Conservation (phyloP, 2,797 vertebrate species). For the Platalea minor region DNA sequence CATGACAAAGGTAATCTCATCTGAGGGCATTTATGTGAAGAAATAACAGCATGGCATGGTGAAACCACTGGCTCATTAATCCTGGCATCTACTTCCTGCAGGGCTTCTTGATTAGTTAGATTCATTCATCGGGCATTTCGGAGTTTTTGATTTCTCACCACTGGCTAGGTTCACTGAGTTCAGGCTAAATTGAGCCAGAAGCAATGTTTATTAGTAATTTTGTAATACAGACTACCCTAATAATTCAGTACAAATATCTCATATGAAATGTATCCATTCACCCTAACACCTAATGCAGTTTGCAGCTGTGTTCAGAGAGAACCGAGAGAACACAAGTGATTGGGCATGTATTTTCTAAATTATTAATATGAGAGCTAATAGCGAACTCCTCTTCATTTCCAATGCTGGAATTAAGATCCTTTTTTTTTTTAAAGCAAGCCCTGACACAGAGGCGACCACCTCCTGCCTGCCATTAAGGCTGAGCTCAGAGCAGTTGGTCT, state of each 20-base stretch:
- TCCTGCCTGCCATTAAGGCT: neutral
- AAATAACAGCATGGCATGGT: slow-evolving; percentile 78
- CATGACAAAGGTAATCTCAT: slow-evolving; percentile 79
- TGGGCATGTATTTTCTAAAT: slow-evolving; percentile 73
- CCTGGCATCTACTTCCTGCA: slow-evolving; percentile 79
- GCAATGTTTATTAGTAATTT: slow-evolving; percentile 82
- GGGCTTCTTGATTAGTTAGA: slow-evolving; percentile 78
- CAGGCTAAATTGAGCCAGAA: slow-evolving; percentile 79
- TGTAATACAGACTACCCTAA: slow-evolving; percentile 76
- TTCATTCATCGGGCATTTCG: slow-evolving; percentile 74
- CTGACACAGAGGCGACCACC: neutral
- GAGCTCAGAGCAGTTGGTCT: neutral
- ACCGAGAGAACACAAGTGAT: slow-evolving; percentile 63
- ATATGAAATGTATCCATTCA: slow-evolving; percentile 71
- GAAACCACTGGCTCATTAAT: slow-evolving; percentile 79
- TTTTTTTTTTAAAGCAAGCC: slow-evolving; percentile 10
- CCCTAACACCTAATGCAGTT: slow-evolving; percentile 59
- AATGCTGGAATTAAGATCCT: slow-evolving; percentile 54
- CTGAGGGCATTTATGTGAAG: slow-evolving; percentile 78
- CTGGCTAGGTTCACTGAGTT: slow-evolving; percentile 78
- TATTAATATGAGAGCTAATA: slow-evolving; percentile 72
- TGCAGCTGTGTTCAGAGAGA: slow-evolving; percentile 69
- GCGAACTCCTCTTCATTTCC: slow-evolving; percentile 52
- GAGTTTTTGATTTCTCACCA: slow-evolving; percentile 78
- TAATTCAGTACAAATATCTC: slow-evolving; percentile 79